Evolutionary conservation across 2,797 vertebrate genomes (phyloP).

Genomic region (Macroramphosus scolopax): DNA sequence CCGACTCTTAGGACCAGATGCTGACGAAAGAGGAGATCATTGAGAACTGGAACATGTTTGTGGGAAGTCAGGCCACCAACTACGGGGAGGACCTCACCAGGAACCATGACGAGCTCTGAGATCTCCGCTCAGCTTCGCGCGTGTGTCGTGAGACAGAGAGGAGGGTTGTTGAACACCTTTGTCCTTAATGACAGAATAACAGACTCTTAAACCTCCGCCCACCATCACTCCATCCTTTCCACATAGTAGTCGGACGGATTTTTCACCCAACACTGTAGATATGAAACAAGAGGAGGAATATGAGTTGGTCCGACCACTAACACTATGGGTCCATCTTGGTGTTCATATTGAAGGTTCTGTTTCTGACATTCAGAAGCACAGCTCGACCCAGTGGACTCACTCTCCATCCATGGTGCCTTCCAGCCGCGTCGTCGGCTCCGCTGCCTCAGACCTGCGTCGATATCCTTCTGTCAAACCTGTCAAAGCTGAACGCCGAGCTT

Average conservation of each 20-base stretch:
- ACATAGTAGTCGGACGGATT: slow-evolving; percentile 20
- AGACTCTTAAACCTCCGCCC: slow-evolving; percentile 26
- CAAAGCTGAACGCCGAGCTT: slow-evolving; percentile 17
- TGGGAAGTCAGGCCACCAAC: slow-evolving; percentile 98
- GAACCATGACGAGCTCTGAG: slow-evolving; percentile 94
- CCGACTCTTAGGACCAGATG: slow-evolving; percentile 83
- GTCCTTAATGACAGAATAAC: no score
- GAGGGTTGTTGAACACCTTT: slow-evolving; percentile 10
- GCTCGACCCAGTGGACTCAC: slow-evolving; percentile 24
- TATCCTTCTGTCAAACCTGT: no score
- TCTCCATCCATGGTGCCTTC: slow-evolving; percentile 63
- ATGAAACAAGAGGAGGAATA: slow-evolving; percentile 14
- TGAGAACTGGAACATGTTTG: slow-evolving; percentile 99
- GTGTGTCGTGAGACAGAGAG: slow-evolving; percentile 7
- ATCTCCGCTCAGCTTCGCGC: neutral
- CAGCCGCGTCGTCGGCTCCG: slow-evolving; percentile 21
- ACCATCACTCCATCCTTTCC: slow-evolving; percentile 24
- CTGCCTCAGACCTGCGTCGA: slow-evolving; percentile 55
- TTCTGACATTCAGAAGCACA: slow-evolving; percentile 74
- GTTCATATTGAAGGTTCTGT: slow-evolving; percentile 27
- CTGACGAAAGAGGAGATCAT: slow-evolving; percentile 92
- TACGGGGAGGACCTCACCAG: slow-evolving; percentile 96
- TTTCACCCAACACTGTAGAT: slow-evolving; percentile 33
- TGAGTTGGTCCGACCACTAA: slow-evolving; percentile 33
- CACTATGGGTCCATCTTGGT: slow-evolving; percentile 24